Percentiles rank a stretch among this genome's conserved stretches.
Conservation (phyloP, 2,888 invertebrate species). For the Tillus elongatus region DNA sequence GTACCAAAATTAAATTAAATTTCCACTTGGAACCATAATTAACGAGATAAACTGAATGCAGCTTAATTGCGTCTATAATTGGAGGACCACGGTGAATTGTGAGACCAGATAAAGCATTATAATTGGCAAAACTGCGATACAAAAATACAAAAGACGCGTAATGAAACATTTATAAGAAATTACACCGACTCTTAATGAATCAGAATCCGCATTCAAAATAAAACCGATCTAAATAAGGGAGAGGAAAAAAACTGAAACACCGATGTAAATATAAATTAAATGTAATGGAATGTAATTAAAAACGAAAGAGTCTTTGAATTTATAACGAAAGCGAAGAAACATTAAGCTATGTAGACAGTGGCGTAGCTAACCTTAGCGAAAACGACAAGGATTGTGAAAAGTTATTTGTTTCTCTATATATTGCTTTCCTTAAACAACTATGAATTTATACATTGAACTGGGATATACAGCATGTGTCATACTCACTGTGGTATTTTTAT, state of each 20-base stretch:
- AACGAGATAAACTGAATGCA: slow-evolving; percentile 27
- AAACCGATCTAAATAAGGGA: slow-evolving; percentile 18
- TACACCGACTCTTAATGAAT: slow-evolving; percentile 21
- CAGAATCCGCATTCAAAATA: slow-evolving; percentile 20
- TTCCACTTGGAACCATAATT: slow-evolving; percentile 28
- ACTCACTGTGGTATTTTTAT: too few species aligned
- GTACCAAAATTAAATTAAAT: slow-evolving; percentile 27
- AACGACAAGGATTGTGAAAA: too few species aligned
- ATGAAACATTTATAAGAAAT: slow-evolving; percentile 25
- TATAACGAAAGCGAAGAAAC: slow-evolving; percentile 18
- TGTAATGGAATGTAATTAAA: slow-evolving; percentile 31
- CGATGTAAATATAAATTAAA: slow-evolving; percentile 29
- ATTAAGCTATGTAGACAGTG: too few species aligned
- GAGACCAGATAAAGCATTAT: slow-evolving; percentile 11
- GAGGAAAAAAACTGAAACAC: slow-evolving; percentile 23
- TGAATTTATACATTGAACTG: too few species aligned
- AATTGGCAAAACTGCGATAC: slow-evolving; percentile 14
- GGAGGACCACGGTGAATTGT: slow-evolving; percentile 17
- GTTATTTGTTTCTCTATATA: too few species aligned
- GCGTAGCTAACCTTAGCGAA: too few species aligned
- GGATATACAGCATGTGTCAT: too few species aligned
- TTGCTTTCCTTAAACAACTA: too few species aligned
- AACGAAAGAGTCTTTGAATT: slow-evolving; percentile 24
- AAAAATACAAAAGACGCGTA: slow-evolving; percentile 22
- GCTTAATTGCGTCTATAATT: slow-evolving; percentile 29